These are phyloP conservation scores for Phalacrocorax pelagicus DNA, from an alignment of 2,113 vertebrate genomes.

Conservation along the genomic window DNA sequence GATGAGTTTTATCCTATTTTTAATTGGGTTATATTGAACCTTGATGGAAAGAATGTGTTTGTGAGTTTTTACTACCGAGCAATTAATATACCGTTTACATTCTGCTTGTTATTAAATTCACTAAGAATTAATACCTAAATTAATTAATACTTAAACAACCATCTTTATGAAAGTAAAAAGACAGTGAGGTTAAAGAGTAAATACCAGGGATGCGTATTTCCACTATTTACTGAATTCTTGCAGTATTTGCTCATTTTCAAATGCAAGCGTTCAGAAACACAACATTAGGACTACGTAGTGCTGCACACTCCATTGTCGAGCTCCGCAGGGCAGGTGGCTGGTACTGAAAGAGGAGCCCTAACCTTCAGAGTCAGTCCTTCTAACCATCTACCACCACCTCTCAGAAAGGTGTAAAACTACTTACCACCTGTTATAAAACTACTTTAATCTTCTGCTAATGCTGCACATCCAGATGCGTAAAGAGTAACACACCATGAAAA, in stretches of 20 bases:
- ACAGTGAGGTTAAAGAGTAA: not conserved
- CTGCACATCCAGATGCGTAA: not conserved
- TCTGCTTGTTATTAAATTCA: not conserved
- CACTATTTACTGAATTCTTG: not conserved
- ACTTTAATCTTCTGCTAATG: not conserved
- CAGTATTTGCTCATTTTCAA: not conserved
- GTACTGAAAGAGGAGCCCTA: not conserved
- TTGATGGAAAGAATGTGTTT: not conserved
- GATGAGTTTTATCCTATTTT: slow-evolving; percentile 8
- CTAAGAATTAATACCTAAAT: not conserved
- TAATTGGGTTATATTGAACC: not conserved
- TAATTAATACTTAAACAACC: not conserved
- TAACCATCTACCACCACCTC: no score
- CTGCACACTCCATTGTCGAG: rapidly evolving
- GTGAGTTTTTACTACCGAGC: not conserved
- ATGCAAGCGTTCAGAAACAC: not conserved
- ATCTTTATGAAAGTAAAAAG: not conserved
- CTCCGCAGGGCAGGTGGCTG: not conserved
- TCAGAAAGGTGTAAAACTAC: not conserved
- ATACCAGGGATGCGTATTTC: not conserved
- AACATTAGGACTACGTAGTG: rapidly evolving
- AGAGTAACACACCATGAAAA: rapidly evolving
- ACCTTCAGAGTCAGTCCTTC: not conserved
- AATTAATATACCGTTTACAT: not conserved
- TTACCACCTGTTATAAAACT: not conserved